Percentiles rank a stretch among this genome's conserved stretches.
Evolutionary conservation across 2,797 vertebrate species (phyloP).

Genomic region (Pampus argenteus): DNA sequence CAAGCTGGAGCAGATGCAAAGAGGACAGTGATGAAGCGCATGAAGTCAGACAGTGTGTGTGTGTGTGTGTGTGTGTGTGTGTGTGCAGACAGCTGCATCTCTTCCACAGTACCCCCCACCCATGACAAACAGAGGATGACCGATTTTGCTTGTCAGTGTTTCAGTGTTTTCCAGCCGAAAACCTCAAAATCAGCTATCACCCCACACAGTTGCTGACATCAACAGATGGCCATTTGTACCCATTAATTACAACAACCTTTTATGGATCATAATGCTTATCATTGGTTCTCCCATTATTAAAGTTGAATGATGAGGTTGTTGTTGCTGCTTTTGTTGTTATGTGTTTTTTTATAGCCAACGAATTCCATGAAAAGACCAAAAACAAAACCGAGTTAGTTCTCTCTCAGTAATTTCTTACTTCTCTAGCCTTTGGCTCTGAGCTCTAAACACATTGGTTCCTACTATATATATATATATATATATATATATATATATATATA

Average conservation of each 20-base stretch:
- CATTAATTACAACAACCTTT: conserved; percentile 17
- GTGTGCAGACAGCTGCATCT: conserved; percentile 15
- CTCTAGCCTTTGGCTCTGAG: too few relatives aligned
- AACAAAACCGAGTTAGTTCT: too few relatives aligned
- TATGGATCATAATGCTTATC: conserved; percentile 6
- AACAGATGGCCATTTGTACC: conserved; percentile 22
- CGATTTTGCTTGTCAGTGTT: conserved; percentile 7
- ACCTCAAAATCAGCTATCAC: background rate
- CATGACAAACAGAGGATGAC: conserved; percentile 35
- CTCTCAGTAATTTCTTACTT: too few relatives aligned
- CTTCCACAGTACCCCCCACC: background rate
- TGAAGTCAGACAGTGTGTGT: conserved; percentile 13
- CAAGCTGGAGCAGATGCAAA: conserved; percentile 49
- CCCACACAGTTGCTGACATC: conserved; percentile 1
- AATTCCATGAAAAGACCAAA: too few relatives aligned
- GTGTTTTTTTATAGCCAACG: too few relatives aligned
- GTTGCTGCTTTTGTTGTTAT: too few relatives aligned
- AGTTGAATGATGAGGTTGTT: background rate
- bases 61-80: conserved; percentile 14
- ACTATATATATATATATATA: too few relatives aligned
- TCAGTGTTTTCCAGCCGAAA: conserved; percentile 16
- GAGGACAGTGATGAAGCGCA: conserved; percentile 19
- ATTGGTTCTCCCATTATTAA: background rate
- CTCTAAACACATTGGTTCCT: too few relatives aligned
- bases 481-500: too few relatives aligned